Conservation (phyloP, 2,797 vertebrate species). For the Hozukius guyotensis region DNA sequence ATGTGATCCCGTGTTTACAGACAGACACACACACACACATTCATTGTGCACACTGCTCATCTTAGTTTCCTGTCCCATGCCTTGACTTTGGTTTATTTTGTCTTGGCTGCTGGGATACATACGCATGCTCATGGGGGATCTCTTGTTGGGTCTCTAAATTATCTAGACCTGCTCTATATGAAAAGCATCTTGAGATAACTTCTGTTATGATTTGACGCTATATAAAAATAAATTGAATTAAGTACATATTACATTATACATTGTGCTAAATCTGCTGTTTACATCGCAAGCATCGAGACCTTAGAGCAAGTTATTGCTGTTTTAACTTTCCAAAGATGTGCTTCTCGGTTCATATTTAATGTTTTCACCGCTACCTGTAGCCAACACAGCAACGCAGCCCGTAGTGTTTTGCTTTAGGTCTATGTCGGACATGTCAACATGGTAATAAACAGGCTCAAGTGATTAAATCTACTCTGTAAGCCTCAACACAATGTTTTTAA, state of each 20-base stretch:
- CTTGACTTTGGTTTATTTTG: conserved; percentile 41
- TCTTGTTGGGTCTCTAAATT: too few species aligned
- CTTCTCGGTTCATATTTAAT: not conserved
- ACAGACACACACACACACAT: conserved; percentile 14
- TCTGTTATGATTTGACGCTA: too few species aligned
- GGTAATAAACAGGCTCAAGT: too few species aligned
- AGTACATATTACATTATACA: not conserved
- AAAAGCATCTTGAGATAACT: too few species aligned
- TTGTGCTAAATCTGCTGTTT: not conserved
- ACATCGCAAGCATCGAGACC: not conserved
- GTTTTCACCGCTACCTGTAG: not conserved
- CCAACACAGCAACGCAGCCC: too few species aligned
- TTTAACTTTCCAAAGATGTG: not conserved
- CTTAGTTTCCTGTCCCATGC: conserved; percentile 31
- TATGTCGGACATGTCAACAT: too few species aligned
- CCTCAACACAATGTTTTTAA: too few species aligned
- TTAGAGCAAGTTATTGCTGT: not conserved
- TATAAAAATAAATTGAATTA: too few species aligned
- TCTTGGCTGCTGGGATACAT: not conserved
- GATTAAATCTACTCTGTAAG: too few species aligned
- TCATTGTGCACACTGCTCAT: conserved; percentile 13
- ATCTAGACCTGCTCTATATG: too few species aligned
- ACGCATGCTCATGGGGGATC: not conserved
- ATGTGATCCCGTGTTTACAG: conserved; percentile 53
- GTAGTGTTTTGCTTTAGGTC: too few species aligned